Conservation (phyloP, 2,113 vertebrate genomes). For the Sinocyclocheilus anophthalmus region DNA sequence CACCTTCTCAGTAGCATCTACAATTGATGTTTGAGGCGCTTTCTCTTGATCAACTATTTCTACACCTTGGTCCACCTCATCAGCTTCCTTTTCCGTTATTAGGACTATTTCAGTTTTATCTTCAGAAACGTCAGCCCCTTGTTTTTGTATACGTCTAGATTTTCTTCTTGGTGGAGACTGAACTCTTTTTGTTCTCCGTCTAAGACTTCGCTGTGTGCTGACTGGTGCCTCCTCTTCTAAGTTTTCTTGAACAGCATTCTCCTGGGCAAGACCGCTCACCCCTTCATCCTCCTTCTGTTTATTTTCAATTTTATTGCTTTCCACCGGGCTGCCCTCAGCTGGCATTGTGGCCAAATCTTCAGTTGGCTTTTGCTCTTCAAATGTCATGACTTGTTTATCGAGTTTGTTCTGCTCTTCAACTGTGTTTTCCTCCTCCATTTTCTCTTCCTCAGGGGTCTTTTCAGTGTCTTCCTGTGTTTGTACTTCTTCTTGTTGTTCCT, state of each 20-base stretch:
- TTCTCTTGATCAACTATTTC: no score
- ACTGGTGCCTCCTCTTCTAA: slow-evolving; percentile 7
- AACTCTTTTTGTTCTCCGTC: neutral
- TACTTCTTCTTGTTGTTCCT: neutral
- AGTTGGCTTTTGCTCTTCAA: neutral
- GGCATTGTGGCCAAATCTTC: neutral
- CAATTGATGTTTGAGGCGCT: neutral
- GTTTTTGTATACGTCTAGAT: neutral
- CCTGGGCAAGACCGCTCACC: neutral
- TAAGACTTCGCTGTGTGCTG: slow-evolving; percentile 14
- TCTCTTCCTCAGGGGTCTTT: neutral
- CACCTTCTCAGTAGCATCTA: neutral
- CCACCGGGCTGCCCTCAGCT: no score
- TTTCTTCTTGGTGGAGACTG: neutral
- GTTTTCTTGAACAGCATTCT: neutral
- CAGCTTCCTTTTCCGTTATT: neutral
- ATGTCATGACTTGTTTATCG: neutral
- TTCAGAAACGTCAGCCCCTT: neutral
- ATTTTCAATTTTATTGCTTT: neutral
- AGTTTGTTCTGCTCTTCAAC: neutral
- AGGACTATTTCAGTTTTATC: neutral
- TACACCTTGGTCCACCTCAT: no score
- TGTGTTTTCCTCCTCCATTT: neutral
- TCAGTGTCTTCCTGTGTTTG: neutral
- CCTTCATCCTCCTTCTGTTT: neutral